Evolutionary conservation across 2,888 invertebrate genomes (phyloP), one percentile per base, ranked within the genome.

Genomic region (Leptinotarsa rubiginosa): DNA sequence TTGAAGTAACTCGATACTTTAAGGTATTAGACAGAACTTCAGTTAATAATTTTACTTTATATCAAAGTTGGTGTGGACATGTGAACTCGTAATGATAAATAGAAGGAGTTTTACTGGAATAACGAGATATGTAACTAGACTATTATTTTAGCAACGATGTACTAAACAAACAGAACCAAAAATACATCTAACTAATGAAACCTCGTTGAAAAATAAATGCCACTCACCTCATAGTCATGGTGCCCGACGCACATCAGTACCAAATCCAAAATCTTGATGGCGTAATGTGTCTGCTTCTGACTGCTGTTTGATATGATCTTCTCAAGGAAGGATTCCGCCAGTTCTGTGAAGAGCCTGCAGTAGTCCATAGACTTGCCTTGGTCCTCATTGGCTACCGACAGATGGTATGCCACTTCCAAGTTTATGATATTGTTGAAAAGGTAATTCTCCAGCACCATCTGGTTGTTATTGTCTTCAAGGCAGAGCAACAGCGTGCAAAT

Each of bases 321-420:
- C 78, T 94, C 93, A 79, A 98, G 89, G 87, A 97, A 95, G 10
- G 97, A 93, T 88, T 99, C 98, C 0, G 94, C 97, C 77, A 97
- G 87, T 87, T 97, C 98, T 2, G 98, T 98, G 86, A 99, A 99
- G 80, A 99, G 93, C 70, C 97, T 92, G 80, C 97, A 97, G 87
- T 96, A 98, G 87, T 97, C 98, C 77, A 96, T 92, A 2, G 96
- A 95, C 91, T 96, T 97, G 89, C 97, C 97, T 79, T 95, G 93
- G 84, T 98, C 97, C 88, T 98, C 98, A 77, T 95, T 93, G 2
- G 96, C 96, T 2, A 98, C 97, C 2, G 97, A 95, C 85, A 95
- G 89, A 84, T 97, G 96, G 87, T 97, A 98, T 16, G 96, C 92
- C 78, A 94, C 92, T 82, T 96, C 96, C 76, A 98, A 89, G 49